Conservation (phyloP, 2,113 vertebrate species). For the Chloroceryle aenea region DNA sequence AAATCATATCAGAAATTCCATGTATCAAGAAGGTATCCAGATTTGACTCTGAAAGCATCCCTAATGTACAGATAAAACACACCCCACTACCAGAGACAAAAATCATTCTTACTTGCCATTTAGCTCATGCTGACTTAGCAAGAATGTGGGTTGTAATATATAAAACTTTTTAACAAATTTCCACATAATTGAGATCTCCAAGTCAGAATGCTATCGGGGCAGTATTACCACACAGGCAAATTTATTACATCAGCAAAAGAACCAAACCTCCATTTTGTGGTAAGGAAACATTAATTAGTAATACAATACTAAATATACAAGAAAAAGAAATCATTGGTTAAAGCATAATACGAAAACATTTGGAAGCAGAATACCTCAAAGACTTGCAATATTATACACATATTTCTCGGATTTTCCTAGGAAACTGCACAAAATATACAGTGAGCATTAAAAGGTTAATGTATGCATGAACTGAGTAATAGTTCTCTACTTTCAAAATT, state of each 20-base stretch:
- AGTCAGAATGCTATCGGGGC: neutral
- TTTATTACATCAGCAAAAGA: neutral
- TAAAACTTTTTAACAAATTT: neutral
- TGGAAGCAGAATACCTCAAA: neutral
- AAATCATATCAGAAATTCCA: neutral
- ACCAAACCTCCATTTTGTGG: neutral
- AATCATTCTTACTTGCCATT: neutral
- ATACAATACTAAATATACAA: neutral
- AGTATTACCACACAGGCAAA: neutral
- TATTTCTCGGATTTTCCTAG: neutral
- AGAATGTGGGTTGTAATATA: neutral
- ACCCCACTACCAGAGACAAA: fast-evolving
- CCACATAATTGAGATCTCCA: neutral
- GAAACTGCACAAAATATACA: neutral
- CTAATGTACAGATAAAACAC: neutral
- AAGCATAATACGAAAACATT: neutral
- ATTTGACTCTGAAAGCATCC: neutral
- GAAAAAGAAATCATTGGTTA: neutral
- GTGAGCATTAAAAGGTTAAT: slow-evolving; percentile 12
- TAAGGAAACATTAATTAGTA: neutral
- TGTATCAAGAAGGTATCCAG: neutral
- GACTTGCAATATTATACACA: neutral
- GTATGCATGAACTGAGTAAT: neutral
- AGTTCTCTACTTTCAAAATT: neutral
- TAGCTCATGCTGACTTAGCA: neutral